phyloP scores from a whole-genome alignment of 2,113 vertebrate species.

The Ardeotis arabs region DNA sequence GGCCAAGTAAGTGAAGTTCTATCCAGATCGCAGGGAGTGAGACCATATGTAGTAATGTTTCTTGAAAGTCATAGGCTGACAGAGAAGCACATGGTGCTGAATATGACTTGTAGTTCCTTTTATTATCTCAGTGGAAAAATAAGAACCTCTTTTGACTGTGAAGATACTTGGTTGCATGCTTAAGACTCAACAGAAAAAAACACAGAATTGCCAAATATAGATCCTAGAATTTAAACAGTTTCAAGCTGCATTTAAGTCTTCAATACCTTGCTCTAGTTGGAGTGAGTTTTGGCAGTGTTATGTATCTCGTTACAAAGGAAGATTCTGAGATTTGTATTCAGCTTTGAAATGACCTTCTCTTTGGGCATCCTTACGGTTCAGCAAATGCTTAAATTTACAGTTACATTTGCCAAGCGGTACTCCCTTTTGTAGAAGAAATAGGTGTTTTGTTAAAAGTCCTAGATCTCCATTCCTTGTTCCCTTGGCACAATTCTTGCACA shows the following conservation, averaged over 20 bases:
- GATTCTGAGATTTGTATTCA: not conserved
- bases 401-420: not conserved
- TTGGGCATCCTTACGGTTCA: not conserved
- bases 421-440: not conserved
- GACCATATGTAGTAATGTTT: not conserved
- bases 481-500: not conserved
- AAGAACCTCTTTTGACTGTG: not conserved
- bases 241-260: not conserved
- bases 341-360: not conserved
- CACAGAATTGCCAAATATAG: not conserved
- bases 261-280: not conserved
- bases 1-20: conserved; percentile 88
- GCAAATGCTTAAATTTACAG: not conserved
- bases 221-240: not conserved
- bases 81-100: not conserved
- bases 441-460: not conserved
- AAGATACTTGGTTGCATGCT: not conserved
- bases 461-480: not conserved
- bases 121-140: not conserved
- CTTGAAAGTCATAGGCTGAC: not conserved
- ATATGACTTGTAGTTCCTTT: not conserved
- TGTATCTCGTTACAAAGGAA: not conserved
- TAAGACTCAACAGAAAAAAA: not conserved
- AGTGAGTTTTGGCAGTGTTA: not conserved
- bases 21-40: not conserved